phyloP scores from a whole-genome alignment of 2,113 vertebrate species.

The Struthio camelus region DNA sequence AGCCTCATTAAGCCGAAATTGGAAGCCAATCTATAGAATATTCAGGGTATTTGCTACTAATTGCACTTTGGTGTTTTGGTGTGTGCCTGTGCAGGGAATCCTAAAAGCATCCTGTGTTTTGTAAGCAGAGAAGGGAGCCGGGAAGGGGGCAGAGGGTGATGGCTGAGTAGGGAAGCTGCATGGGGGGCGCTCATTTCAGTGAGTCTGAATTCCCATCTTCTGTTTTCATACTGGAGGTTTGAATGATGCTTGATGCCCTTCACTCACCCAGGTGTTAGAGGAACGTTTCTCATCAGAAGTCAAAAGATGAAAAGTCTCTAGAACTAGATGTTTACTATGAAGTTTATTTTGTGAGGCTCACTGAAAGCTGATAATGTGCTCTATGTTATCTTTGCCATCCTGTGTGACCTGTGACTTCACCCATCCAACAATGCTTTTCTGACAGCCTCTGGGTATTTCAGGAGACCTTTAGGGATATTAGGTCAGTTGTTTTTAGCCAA shows the following conservation, averaged over 20 bases:
- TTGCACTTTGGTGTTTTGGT: neutral
- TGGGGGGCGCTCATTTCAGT: neutral
- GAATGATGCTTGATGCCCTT: neutral
- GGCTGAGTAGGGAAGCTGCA: neutral
- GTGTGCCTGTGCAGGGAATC: neutral
- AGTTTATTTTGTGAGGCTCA: accelerated
- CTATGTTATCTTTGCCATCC: neutral
- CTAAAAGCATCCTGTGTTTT: neutral
- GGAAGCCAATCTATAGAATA: neutral
- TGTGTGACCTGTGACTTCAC: neutral
- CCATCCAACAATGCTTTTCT: neutral
- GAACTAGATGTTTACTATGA: neutral
- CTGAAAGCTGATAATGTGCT: accelerated
- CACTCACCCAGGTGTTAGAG: neutral
- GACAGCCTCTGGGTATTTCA: neutral
- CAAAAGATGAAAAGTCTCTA: neutral
- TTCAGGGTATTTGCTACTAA: neutral
- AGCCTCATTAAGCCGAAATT: neutral
- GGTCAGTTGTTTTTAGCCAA: neutral
- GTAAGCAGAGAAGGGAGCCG: neutral
- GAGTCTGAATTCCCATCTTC: neutral
- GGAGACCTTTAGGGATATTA: neutral
- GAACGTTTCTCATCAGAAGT: neutral
- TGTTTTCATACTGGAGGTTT: neutral
- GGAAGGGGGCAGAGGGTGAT: neutral